Conservation (phyloP, 2,113 vertebrate genomes). For the Platichthys stellatus region DNA sequence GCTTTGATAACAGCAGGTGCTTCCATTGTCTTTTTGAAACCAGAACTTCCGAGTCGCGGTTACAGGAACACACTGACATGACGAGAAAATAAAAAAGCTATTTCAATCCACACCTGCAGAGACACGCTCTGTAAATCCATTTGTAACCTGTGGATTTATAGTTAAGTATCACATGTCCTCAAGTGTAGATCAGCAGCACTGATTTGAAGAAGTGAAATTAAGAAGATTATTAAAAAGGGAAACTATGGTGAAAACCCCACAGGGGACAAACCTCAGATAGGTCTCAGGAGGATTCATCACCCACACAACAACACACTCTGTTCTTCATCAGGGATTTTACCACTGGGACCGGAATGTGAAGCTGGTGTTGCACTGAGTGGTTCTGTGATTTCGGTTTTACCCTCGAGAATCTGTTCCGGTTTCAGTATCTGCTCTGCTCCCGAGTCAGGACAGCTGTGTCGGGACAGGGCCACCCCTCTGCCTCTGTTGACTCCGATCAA, state of each 20-base stretch:
- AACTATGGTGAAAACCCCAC: too few relatives aligned
- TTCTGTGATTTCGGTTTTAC: constrained; percentile 5
- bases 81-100: neutral
- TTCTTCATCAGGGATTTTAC: too few relatives aligned
- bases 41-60: neutral
- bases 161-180: too few relatives aligned
- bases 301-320: neutral
- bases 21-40: neutral
- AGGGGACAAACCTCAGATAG: too few relatives aligned
- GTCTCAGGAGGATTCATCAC: too few relatives aligned
- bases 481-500: constrained; percentile 40
- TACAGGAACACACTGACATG: neutral
- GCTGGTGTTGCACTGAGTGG: neutral
- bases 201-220: too few relatives aligned
- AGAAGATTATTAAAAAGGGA: too few relatives aligned
- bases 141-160: too few relatives aligned
- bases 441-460: constrained; percentile 28
- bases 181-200: too few relatives aligned
- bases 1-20: neutral
- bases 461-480: constrained; percentile 31
- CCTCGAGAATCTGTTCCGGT: neutral
- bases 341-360: constrained; percentile 19
- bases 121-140: neutral
- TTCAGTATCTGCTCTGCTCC: constrained; percentile 3
- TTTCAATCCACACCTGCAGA: neutral